Evolutionary conservation across 2,797 vertebrate genomes (phyloP).

Genomic region (Malacoctenus gilli): DNA sequence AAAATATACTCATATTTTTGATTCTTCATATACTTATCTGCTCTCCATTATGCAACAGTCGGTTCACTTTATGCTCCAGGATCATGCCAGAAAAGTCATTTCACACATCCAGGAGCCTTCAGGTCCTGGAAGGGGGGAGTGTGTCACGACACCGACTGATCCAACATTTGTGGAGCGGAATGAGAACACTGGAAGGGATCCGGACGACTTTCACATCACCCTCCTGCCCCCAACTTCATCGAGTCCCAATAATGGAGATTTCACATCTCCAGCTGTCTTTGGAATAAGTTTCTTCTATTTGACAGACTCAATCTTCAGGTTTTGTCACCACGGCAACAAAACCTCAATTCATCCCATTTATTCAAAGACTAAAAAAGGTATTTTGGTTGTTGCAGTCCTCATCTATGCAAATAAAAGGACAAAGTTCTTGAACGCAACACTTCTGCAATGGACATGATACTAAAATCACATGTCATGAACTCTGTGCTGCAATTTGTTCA

Average conservation of each 20-base stretch:
- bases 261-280: constrained; percentile 41
- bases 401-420: too few relatives aligned
- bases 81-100: constrained; percentile 18
- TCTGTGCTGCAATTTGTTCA: too few relatives aligned
- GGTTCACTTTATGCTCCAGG: background rate
- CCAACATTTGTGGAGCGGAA: constrained; percentile 49
- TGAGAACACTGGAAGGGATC: constrained; percentile 39
- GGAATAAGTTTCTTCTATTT: too few relatives aligned
- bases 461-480: too few relatives aligned
- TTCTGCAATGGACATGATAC: too few relatives aligned
- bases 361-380: too few relatives aligned
- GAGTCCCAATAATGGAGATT: constrained; percentile 57
- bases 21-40: background rate
- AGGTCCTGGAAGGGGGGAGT: constrained; percentile 24
- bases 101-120: constrained; percentile 26
- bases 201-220: constrained; percentile 32
- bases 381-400: too few relatives aligned
- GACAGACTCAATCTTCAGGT: too few relatives aligned
- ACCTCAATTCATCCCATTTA: too few relatives aligned
- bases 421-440: too few relatives aligned
- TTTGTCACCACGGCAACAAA: too few relatives aligned
- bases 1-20: too few relatives aligned
- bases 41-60: background rate
- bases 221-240: constrained; percentile 37
- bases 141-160: constrained; percentile 58